Evolutionary conservation across 2,888 invertebrate species (phyloP).

Genomic region (Lasioglossum pauxillum): DNA sequence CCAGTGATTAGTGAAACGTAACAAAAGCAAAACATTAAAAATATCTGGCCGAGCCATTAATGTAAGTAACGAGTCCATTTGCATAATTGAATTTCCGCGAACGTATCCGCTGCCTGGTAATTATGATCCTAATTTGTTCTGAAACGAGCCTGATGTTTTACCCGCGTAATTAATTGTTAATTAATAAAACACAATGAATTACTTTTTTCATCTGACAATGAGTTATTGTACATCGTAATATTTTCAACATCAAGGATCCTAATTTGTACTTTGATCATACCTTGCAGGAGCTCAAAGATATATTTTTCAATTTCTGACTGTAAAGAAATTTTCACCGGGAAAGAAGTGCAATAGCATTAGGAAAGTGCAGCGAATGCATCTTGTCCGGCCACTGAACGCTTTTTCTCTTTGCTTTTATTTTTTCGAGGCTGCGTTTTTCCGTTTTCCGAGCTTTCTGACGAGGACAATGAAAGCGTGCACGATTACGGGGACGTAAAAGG

Average conservation of each 20-base stretch:
- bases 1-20: neutral
- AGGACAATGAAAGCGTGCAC: conserved; percentile 41
- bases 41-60: neutral
- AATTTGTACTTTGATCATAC: neutral
- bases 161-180: neutral
- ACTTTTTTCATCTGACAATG: neutral
- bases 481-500: conserved; percentile 33
- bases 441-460: conserved; percentile 3
- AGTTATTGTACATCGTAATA: neutral
- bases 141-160: neutral
- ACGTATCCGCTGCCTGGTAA: neutral
- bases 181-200: neutral
- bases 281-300: neutral
- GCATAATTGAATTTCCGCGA: conserved; percentile 5
- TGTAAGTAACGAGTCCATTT: conserved; percentile 9
- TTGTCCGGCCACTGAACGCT: neutral
- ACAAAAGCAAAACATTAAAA: conserved; percentile 16
- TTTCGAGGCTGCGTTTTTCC: neutral
- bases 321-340: neutral
- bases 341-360: neutral
- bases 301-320: neutral
- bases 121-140: neutral
- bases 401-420: conserved; percentile 3
- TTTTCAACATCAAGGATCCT: neutral
- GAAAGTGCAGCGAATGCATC: neutral